Evolutionary conservation across 2,797 vertebrate genomes (phyloP).

Genomic region (Rachycentron canadum): DNA sequence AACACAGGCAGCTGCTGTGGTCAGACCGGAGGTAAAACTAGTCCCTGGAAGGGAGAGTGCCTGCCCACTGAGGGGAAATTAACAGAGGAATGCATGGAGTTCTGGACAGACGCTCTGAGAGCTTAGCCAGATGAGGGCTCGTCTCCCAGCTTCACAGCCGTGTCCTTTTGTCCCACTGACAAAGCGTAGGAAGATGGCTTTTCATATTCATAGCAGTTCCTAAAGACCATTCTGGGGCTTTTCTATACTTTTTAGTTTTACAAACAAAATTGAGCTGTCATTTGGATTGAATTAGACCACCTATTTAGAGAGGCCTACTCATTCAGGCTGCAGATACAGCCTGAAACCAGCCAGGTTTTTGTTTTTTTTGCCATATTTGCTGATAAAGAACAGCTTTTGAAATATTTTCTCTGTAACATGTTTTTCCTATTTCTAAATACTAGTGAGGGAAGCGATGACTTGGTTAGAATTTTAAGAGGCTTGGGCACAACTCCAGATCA

Average conservation of each 20-base stretch:
- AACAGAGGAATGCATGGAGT: conserved; percentile 80
- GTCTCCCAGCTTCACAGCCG: conserved; percentile 69
- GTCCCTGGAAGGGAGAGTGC: conserved; percentile 68
- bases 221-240: conserved; percentile 43
- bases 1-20: conserved; percentile 72
- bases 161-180: conserved; percentile 75
- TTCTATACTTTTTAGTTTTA: conserved; percentile 44
- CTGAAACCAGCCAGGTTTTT: conserved; percentile 19
- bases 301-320: conserved; percentile 50
- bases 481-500: conserved; percentile 60
- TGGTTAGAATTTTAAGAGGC: conserved; percentile 64
- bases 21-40: conserved; percentile 69
- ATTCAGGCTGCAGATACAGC: conserved; percentile 10
- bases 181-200: conserved; percentile 65
- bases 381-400: conserved; percentile 27
- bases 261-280: conserved; percentile 73
- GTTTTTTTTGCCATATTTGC: conserved; percentile 13
- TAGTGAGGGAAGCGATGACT: conserved; percentile 32
- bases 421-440: conserved; percentile 24
- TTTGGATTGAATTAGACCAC: conserved; percentile 59
- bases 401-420: conserved; percentile 7
- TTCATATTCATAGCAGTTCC: conserved; percentile 74
- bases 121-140: conserved; percentile 77
- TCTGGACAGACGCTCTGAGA: conserved; percentile 72
- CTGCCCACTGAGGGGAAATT: conserved; percentile 78